Base-by-base conservation (phyloP, 92 coral and sea anemone genomes). In the Meandrina meandrites region DNA sequence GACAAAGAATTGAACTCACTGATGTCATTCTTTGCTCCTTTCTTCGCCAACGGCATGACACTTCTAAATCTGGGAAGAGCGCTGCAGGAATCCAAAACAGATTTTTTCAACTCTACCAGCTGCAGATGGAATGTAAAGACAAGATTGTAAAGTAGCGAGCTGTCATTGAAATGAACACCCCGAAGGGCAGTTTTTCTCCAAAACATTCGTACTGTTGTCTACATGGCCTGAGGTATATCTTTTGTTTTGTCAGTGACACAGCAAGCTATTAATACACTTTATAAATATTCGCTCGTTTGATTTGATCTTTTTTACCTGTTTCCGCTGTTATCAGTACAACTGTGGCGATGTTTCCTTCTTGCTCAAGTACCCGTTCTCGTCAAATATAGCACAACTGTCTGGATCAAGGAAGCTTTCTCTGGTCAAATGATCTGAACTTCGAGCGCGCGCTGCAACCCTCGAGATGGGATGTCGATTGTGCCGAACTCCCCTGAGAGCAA, bases 1-100 rank as follows among this genome's bases (percentile, higher is more conserved):
- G 51, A 68, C 9, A 60, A 64, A 62, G 16, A 45, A 48, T 19
- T 30, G 3, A 34, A 92, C 95, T 90, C 72, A 92, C 95, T 90
- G 21, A 90, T 75, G 78, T 92, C 95, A 88, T 90, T 92, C 87
- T 92, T 92, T 78, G 95, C 89, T 84, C 86, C 86, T 87, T 92
- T 92, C 95, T 92, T 92, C 90, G 89, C 76, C 37, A 85, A 50
- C 82, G 88, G 88, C 88, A 85, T 85, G 88, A 37, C 82, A 76
- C 81, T 57, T 37, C 18, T 24, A 67, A 77, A 53, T 77, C 75
- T 42, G 56, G 69, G 1, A 22, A 24, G 16, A 76, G 42, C 82
- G 76, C 88, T 62, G 76, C 88, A 76, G 80, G 88, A 60, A 85
- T 76, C 76, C 50, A 15, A 24, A n/a, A 47, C 76, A 78, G 77